Evolutionary conservation across 2,113 vertebrate species (phyloP).

Genomic region (Oryzias woworae): DNA sequence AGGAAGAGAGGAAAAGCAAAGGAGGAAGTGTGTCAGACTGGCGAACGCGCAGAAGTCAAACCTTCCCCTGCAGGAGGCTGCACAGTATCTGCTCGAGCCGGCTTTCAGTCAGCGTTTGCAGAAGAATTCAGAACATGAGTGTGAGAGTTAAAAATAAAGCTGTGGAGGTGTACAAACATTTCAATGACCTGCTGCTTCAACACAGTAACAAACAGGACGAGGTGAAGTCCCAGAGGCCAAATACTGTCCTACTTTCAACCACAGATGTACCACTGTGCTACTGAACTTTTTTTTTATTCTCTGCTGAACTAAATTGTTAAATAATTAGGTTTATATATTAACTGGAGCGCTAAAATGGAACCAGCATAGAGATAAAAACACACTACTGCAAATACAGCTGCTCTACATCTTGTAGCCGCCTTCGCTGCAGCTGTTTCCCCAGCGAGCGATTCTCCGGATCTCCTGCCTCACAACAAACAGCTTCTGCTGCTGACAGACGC

Average conservation of each 20-base stretch:
- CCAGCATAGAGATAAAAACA: conserved; percentile 15
- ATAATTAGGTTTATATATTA: neutral
- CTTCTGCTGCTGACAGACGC: conserved; percentile 4
- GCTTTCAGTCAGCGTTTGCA: conserved; percentile 16
- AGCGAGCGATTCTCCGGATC: conserved; percentile 4
- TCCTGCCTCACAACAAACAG: neutral
- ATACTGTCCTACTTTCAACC: conserved; percentile 64
- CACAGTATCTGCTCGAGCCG: neutral
- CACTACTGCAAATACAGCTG: conserved; percentile 33
- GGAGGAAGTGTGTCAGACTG: conserved; percentile 41
- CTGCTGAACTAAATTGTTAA: conserved; percentile 21
- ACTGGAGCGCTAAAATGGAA: conserved; percentile 15
- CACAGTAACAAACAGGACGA: conserved; percentile 46
- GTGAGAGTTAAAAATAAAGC: conserved; percentile 73
- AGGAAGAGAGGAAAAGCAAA: conserved; percentile 44
- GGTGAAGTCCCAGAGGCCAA: conserved; percentile 55
- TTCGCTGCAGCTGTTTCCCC: conserved; percentile 73
- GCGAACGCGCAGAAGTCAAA: conserved; percentile 1
- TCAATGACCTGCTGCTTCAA: conserved; percentile 38
- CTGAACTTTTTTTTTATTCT: neutral
- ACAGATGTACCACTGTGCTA: conserved; percentile 1
- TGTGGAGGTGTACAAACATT: conserved; percentile 59
- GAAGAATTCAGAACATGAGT: conserved; percentile 24
- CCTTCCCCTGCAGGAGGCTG: neutral
- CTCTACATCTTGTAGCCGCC: conserved; percentile 59